A percentile compares a stretch with the other conserved stretches of the same genome.
phyloP scores from a whole-genome alignment of 1,140 invertebrate species.

The Lysiphlebus fabarum region DNA sequence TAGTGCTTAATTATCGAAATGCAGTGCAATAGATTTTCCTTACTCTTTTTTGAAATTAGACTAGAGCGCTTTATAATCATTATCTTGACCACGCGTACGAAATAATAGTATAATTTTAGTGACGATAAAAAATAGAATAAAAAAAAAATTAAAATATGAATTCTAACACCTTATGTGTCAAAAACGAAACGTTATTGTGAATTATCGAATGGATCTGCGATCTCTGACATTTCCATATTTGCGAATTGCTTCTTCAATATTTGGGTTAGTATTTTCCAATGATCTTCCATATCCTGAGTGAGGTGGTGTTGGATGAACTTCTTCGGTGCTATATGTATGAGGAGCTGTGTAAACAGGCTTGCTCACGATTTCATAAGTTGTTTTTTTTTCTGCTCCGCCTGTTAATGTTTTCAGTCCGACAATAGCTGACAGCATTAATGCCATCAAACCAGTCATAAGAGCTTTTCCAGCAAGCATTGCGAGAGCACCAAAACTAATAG shows the following conservation, averaged over 20 bases:
- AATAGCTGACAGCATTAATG: constrained; percentile 72
- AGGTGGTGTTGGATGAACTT: constrained; percentile 59
- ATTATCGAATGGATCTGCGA: constrained; percentile 37
- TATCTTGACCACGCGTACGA: not conserved
- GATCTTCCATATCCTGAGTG: constrained; percentile 61
- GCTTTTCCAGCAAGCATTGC: constrained; percentile 80
- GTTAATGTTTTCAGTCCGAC: constrained; percentile 72
- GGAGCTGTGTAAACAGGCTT: constrained; percentile 73
- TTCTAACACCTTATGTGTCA: not conserved
- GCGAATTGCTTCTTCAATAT: constrained; percentile 43
- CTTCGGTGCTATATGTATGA: constrained; percentile 71
- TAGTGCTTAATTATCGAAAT: too few species aligned
- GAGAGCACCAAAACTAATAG: constrained; percentile 70
- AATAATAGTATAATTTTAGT: not conserved
- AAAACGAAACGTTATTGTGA: too few species aligned
- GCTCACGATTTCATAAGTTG: constrained; percentile 79
- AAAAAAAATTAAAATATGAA: not conserved
- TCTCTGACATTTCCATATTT: constrained; percentile 51
- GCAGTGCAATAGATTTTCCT: too few species aligned
- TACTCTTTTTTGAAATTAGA: too few species aligned
- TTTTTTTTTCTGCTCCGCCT: constrained; percentile 65
- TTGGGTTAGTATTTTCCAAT: constrained; percentile 42
- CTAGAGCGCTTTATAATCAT: too few species aligned
- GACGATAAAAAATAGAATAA: not conserved
- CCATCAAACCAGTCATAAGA: constrained; percentile 76